Percentiles rank a stretch among this genome's conserved stretches.
Conservation (phyloP, 2,888 invertebrate genomes). For the Merodon equestris region DNA sequence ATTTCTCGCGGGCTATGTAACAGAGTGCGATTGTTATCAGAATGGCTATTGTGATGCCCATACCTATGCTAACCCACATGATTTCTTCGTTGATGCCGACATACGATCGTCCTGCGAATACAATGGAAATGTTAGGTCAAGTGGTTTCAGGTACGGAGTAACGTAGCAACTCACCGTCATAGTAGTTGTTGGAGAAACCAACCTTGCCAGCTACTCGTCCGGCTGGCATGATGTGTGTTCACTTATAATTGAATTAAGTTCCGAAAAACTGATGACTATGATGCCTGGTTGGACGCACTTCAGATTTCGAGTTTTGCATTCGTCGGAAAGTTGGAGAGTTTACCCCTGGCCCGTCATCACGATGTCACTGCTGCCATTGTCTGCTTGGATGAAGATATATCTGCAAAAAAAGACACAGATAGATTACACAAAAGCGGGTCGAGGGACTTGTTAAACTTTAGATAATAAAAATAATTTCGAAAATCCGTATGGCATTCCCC, state of each 20-base stretch:
- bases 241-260: conserved; percentile 26
- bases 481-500: too few species aligned
- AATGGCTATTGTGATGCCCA: conserved; percentile 83
- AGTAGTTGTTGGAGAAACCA: conserved; percentile 78
- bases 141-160: not conserved
- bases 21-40: conserved; percentile 90
- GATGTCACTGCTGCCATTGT: conserved; percentile 31
- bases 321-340: conserved; percentile 19
- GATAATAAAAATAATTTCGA: too few species aligned
- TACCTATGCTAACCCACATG: conserved; percentile 92
- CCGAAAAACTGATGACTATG: not conserved
- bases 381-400: not conserved
- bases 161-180: conserved; percentile 74
- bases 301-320: not conserved
- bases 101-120: conserved; percentile 86
- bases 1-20: conserved; percentile 90
- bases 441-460: too few species aligned
- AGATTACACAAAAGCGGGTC: too few species aligned
- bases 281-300: not conserved
- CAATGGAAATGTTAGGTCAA: too few species aligned
- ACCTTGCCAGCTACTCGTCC: conserved; percentile 79
- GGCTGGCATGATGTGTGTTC: conserved; percentile 75
- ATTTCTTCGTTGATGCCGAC: conserved; percentile 93
- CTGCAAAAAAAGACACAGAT: too few species aligned
- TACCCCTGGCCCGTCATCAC: conserved; percentile 30